Conservation (phyloP, 2,888 invertebrate species). For the Elysia crispata region DNA sequence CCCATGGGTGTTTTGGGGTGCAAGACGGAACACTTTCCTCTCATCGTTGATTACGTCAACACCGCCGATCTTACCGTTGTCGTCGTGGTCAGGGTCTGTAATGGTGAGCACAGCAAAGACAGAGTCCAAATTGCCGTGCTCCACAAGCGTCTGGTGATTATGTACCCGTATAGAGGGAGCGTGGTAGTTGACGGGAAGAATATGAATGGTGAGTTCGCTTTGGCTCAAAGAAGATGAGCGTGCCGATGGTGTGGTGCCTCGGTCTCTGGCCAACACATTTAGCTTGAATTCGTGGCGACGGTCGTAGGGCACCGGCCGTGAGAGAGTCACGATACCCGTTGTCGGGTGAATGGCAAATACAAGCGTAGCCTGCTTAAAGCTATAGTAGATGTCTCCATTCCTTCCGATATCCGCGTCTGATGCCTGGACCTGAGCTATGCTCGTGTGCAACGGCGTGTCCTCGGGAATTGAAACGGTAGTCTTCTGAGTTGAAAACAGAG, state of each 20-base stretch:
- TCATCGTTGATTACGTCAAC: conserved; percentile 89
- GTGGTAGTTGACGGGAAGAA: conserved; percentile 87
- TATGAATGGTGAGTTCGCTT: conserved; percentile 83
- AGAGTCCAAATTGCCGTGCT: conserved; percentile 86
- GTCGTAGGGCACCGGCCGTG: conserved; percentile 85
- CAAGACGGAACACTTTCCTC: conserved; percentile 91
- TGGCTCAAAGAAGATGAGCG: conserved; percentile 81
- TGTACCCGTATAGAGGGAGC: conserved; percentile 90
- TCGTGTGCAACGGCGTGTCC: conserved; percentile 90
- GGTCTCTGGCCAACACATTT: conserved; percentile 89
- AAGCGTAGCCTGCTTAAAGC: conserved; percentile 86
- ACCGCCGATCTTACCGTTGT: conserved; percentile 86
- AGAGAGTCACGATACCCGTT: conserved; percentile 90
- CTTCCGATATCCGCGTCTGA: conserved; percentile 97
- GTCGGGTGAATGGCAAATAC: conserved; percentile 94
- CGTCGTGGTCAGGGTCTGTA: conserved; percentile 88
- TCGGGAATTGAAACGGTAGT: conserved; percentile 93
- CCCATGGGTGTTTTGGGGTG: conserved; percentile 78
- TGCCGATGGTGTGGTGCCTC: conserved; percentile 81
- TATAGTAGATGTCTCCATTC: conserved; percentile 98
- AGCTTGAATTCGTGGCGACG: conserved; percentile 86
- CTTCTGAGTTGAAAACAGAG: conserved; percentile 92
- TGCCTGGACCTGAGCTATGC: conserved; percentile 85
- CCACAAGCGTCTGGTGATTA: conserved; percentile 86
- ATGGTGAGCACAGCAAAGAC: conserved; percentile 93